phyloP scores from a whole-genome alignment of 2,113 vertebrate genomes.

The Xiphorhynchus elegans region DNA sequence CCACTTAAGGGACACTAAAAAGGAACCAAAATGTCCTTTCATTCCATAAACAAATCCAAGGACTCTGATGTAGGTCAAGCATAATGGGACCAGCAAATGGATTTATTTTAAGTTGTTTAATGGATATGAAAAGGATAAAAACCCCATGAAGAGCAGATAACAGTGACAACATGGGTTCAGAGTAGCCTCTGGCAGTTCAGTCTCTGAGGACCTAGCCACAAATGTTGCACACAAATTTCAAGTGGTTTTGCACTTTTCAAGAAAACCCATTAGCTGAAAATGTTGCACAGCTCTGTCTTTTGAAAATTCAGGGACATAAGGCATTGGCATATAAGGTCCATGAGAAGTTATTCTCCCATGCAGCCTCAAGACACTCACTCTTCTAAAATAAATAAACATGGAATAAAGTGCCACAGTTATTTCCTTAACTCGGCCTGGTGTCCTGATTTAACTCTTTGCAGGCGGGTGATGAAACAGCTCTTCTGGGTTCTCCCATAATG shows the following conservation, averaged over 20 bases:
- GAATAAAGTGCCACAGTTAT: neutral
- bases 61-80: neutral
- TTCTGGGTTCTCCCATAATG: neutral
- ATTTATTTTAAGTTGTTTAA: neutral
- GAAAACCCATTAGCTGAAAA: neutral
- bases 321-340: neutral
- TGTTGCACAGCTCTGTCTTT: neutral
- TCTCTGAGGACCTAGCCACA: constrained; percentile 38
- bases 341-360: neutral
- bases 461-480: neutral
- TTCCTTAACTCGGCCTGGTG: neutral
- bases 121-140: neutral
- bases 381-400: neutral
- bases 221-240: neutral
- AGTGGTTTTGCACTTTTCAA: neutral
- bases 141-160: neutral
- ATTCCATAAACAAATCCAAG: neutral
- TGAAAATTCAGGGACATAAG: neutral
- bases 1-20: neutral
- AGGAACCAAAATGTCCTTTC: neutral
- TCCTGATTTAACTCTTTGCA: neutral
- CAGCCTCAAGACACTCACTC: neutral
- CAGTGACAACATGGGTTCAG: neutral
- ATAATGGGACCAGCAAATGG: neutral
- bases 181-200: neutral